Percentiles rank a stretch among this genome's conserved stretches.
Conservation (phyloP, 64 coral and sea anemone species). For the Porites lutea region DNA sequence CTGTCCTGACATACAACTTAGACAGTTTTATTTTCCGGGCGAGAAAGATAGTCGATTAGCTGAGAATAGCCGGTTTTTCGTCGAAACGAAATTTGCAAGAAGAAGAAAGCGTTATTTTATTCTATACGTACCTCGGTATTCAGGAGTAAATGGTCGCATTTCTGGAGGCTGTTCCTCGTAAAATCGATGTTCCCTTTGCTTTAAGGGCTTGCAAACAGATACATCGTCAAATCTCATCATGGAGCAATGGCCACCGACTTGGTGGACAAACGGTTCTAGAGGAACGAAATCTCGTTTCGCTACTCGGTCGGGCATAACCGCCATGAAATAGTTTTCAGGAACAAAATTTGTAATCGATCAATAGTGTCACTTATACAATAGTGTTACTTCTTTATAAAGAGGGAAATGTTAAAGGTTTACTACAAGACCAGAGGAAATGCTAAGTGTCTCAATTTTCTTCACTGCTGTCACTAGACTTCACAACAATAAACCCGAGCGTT, state of each 20-base stretch:
- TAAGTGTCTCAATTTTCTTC: background rate
- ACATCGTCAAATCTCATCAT: conserved; percentile 96
- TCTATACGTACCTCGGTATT: conserved; percentile 81
- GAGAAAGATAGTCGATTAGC: too few species aligned
- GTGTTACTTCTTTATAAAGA: background rate
- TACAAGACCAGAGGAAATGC: background rate
- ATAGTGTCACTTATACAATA: background rate
- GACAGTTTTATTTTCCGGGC: too few species aligned
- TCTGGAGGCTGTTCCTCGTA: conserved; percentile 89
- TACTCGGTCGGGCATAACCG: conserved; percentile 34
- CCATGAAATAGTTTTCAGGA: background rate
- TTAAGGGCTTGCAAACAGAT: conserved; percentile 94
- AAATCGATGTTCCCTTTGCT: conserved; percentile 90
- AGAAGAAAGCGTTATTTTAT: too few species aligned
- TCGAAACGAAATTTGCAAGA: too few species aligned
- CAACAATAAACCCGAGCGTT: background rate
- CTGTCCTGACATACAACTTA: too few species aligned
- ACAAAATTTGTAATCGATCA: background rate
- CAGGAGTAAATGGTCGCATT: conserved; percentile 91
- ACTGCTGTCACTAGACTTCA: background rate
- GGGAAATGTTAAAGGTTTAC: background rate
- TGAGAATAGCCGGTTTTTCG: too few species aligned
- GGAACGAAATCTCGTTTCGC: conserved; percentile 62
- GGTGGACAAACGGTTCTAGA: conserved; percentile 96
- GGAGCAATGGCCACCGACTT: conserved; percentile 95